Evolutionary conservation across 1,140 invertebrate species (phyloP), one percentile per base, ranked within the genome.

Genomic region (Ceratina australensis): DNA sequence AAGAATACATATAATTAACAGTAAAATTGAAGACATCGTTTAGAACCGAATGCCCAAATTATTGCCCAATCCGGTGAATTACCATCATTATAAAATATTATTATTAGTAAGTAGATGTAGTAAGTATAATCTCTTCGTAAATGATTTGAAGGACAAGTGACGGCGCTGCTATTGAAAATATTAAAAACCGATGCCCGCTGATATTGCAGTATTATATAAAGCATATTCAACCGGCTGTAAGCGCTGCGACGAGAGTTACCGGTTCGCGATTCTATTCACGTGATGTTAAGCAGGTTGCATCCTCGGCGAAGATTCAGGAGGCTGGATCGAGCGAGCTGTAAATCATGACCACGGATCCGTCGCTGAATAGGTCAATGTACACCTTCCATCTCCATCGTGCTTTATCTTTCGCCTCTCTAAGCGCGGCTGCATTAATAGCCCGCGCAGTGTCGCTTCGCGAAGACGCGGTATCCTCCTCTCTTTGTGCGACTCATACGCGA

Each of bases 321-420:
- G 57, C 74, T 75, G 74, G 52, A 68, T 79, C 75, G 72, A 73
- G 13, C 3, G 56, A 18, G 63, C 61, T 79, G 82, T 85, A 87
- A 87, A 85, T 79, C 83, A 85, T 65, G 66, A 65, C 63, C 57
- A 26, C 75, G 72, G 84, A 87, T 87, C 85, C 78, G 61, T 47
- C 67, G 85, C 67, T 79, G 85, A 87, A 87, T 87, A 87, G 86
- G 86, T 87, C 86, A 87, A 86, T 86, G 79, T 74, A 79, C 81
- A 80, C 81, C 84, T 86, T 80, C 82, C 79, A 84, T 79, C 68
- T 79, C 79, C 84, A 63, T 82, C n/a, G 60, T 24, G 72, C 56
- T 69, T 76, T 73, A 71, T 68, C 49, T 72, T 49, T 22, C 12
- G 61, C 47, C 13, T 24, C 24, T 47, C 33, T 42, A 42, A 42